phyloP scores from a whole-genome alignment of 2,797 vertebrate genomes.

The Brachyalestes nurse region DNA sequence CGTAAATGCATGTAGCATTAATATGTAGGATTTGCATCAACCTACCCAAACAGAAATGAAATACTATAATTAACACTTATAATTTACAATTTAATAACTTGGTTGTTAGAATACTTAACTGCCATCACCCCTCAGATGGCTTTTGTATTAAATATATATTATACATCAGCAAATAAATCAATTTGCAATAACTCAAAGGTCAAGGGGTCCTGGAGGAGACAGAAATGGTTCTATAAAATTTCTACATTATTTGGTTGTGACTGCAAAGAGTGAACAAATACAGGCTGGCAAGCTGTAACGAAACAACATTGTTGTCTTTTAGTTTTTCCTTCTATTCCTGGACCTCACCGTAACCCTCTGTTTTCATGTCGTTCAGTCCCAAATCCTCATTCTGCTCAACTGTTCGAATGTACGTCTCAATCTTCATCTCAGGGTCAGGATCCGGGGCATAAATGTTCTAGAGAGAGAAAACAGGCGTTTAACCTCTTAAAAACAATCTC shows the following conservation, averaged over 20 bases:
- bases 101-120: conserved; percentile 13
- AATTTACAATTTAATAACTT: conserved; percentile 3
- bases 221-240: background rate
- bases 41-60: conserved; percentile 12
- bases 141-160: background rate
- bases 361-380: conserved; percentile 95
- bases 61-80: conserved; percentile 10
- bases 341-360: conserved; percentile 82
- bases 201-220: background rate
- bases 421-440: conserved; percentile 86
- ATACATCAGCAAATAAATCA: conserved; percentile 16
- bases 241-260: background rate
- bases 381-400: conserved; percentile 94
- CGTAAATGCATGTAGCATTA: background rate
- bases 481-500: background rate
- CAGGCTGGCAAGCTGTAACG: background rate
- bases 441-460: conserved; percentile 94
- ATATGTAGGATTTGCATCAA: background rate
- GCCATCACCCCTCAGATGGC: background rate
- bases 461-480: background rate
- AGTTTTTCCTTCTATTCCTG: background rate
- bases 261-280: conserved; percentile 11
- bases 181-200: conserved; percentile 10
- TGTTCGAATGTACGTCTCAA: conserved; percentile 83
- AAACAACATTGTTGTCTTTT: background rate